A percentile compares a stretch with the other conserved stretches of the same genome.
phyloP scores from a whole-genome alignment of 2,888 invertebrate species.

The Machimus rusticus region DNA sequence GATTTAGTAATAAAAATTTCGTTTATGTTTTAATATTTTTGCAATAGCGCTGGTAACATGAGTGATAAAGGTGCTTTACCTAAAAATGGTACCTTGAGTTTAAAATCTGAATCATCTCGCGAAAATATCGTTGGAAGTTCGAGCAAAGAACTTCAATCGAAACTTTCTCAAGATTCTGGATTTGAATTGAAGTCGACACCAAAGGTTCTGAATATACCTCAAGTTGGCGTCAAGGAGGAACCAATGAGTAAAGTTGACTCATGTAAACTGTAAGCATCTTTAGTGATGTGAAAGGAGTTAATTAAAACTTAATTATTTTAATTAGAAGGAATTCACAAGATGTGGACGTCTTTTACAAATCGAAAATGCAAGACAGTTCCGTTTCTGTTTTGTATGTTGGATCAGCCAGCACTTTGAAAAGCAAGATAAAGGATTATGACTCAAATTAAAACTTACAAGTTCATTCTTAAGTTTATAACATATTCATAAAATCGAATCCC shows the following conservation, averaged over 20 bases:
- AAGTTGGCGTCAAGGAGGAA: neutral
- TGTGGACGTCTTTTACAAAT: neutral
- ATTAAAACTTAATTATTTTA: neutral
- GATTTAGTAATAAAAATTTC: neutral
- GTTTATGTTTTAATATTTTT: neutral
- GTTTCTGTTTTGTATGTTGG: neutral
- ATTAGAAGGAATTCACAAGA: neutral
- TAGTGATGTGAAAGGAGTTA: neutral
- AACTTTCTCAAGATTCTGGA: neutral
- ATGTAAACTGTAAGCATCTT: neutral
- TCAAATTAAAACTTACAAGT: neutral
- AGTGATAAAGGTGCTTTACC: neutral
- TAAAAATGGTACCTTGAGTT: neutral
- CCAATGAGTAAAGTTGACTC: neutral
- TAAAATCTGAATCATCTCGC: neutral
- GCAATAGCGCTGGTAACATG: neutral
- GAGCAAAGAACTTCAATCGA: neutral
- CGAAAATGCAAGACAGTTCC: neutral
- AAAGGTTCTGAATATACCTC: neutral
- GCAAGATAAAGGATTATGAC: neutral
- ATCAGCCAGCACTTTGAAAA: neutral
- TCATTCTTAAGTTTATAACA: neutral
- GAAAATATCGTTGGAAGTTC: neutral
- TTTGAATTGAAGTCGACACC: neutral
- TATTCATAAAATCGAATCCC: neutral